Evolutionary conservation across 2,113 vertebrate species (phyloP), one percentile per base, ranked within the genome.

Genomic region (Mus spicilegus): DNA sequence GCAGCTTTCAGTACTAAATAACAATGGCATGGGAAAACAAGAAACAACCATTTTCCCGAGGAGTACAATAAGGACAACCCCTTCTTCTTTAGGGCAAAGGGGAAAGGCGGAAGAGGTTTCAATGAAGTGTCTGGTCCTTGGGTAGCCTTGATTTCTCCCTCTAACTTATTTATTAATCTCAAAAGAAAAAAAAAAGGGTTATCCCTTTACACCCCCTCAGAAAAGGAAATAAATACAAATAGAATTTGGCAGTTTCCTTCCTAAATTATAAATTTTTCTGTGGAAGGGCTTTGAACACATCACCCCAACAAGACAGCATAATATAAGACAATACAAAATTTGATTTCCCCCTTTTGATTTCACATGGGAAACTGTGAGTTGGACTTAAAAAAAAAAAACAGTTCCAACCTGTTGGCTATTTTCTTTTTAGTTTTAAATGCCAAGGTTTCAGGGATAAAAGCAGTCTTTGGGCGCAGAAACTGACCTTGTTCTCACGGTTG

Each of bases 401-500:
- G 63, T 58, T 97, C 30, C 91, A 49, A 97, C 30, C 58, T 94
- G 28, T 19, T 93, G 90, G 54, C 73, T 92, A 33, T 96, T 98
- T 97, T 97, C 28, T 73, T 82, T 33, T 14, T 94, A 26, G 95
- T 97, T 97, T 87, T 96, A 46, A 97, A 88, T 86, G 95, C 76
- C 12, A 11, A 46, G 70, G 90, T 61, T 26, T 81, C 76, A 89
- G 93, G 78, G 97, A 98, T 92, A 51, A 97, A 97, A 97, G 75
- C 5, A 87, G 87, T 76, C 87, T 97, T 97, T 65, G 96, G 87
- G 97, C 65, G 11, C 30, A 96, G 87, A 58, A 91, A 96, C 39
- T 90, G 46, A 95, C 96, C 90, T 96, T 91, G 75, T 46, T 89
- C 95, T 94, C 96, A 92, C 63, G 91, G 93, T 96, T 92, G 97